phyloP scores from a whole-genome alignment of 37 sponge, comb jelly and placozoan genomes.

The Halichondria panicea region DNA sequence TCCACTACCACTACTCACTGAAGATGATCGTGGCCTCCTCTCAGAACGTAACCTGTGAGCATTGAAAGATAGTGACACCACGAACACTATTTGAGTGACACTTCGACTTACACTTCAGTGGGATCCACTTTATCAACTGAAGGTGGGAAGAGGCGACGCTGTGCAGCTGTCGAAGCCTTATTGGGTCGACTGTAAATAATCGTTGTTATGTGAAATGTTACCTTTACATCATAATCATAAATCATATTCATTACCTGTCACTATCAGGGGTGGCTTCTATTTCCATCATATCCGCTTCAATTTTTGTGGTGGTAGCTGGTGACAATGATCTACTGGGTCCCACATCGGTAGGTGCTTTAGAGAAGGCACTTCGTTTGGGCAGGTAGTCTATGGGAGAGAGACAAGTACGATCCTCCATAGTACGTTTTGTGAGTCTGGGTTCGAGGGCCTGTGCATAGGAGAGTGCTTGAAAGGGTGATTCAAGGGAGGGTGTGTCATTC shows the following conservation, averaged over 20 bases:
- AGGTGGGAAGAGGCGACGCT: slow-evolving; percentile 1
- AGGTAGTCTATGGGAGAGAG: slow-evolving; percentile 55
- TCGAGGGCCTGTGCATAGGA: slow-evolving; percentile 22
- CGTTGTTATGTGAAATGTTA: too few species aligned
- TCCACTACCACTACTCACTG: not conserved
- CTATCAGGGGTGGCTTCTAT: slow-evolving; percentile 9
- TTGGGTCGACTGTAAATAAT: not conserved
- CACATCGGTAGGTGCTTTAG: slow-evolving; percentile 9
- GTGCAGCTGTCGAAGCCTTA: slow-evolving; percentile 4
- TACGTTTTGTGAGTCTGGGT: slow-evolving; percentile 24
- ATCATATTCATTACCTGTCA: not conserved
- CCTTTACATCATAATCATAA: too few species aligned
- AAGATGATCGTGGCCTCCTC: not conserved
- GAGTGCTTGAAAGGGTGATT: not conserved
- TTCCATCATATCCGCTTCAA: too few species aligned
- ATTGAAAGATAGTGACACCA: too few species aligned
- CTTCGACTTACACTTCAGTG: too few species aligned
- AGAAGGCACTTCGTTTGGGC: slow-evolving; percentile 21
- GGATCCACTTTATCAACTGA: not conserved
- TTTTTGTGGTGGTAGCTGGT: too few species aligned
- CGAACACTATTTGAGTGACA: too few species aligned
- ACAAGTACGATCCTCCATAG: slow-evolving; percentile 22
- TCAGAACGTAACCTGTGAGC: too few species aligned
- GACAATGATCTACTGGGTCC: too few species aligned
- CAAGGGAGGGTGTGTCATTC: not conserved